A percentile compares a stretch with the other conserved stretches of the same genome.
phyloP scores from a whole-genome alignment of 2,888 invertebrate genomes.

The Diadegma fenestrale region DNA sequence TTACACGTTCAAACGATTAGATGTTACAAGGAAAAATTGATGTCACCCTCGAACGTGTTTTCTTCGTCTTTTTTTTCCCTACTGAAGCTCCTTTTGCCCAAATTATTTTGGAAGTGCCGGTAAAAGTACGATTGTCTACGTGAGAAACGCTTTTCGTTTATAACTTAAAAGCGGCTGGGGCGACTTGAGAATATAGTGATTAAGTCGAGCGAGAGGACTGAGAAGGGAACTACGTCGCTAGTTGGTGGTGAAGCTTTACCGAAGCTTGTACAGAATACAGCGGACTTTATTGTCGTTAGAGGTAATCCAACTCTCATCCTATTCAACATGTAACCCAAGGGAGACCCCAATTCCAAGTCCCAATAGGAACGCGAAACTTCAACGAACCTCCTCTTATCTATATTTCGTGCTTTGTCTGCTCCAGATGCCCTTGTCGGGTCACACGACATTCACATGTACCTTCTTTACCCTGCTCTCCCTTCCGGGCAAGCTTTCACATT shows the following conservation, averaged over 20 bases:
- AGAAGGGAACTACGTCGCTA: constrained; percentile 1
- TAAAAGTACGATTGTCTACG: neutral
- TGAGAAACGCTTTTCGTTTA: neutral
- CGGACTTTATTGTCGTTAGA: constrained; percentile 38
- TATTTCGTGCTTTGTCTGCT: constrained; percentile 33
- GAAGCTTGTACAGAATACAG: constrained; percentile 35
- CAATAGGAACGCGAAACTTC: constrained; percentile 22
- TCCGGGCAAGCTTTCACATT: constrained; percentile 1
- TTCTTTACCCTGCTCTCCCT: neutral
- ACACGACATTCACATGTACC: constrained; percentile 2
- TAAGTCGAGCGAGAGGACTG: neutral
- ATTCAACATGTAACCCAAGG: constrained; percentile 32
- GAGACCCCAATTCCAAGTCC: constrained; percentile 27
- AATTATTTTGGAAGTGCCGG: neutral
- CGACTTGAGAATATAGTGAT: constrained; percentile 17
- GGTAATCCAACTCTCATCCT: constrained; percentile 48
- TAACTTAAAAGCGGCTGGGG: neutral
- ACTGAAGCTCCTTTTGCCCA: too few species aligned
- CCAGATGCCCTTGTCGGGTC: neutral
- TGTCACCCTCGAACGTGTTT: neutral
- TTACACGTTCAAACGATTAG: too few species aligned
- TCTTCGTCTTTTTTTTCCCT: neutral
- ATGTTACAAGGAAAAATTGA: too few species aligned
- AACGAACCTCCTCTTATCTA: constrained; percentile 13
- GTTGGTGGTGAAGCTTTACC: constrained; percentile 15